Evolutionary conservation across 1,140 invertebrate species (phyloP).

Genomic region (Rhopalosiphum maidis): DNA sequence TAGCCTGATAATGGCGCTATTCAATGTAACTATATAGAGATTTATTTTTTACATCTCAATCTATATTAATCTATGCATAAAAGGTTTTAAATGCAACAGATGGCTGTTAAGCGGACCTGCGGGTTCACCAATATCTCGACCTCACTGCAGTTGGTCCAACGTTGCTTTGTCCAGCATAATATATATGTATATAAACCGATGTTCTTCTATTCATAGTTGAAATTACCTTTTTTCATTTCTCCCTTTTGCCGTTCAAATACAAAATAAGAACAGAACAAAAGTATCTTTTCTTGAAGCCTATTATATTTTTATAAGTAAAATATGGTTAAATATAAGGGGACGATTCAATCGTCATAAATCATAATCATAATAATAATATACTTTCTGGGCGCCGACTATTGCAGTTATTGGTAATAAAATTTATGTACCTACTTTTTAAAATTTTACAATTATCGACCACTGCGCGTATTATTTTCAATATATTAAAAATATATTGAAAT

Average conservation of each 20-base stretch:
- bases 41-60: not conserved
- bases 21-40: not conserved
- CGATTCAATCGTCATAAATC: too few relatives aligned
- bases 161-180: not conserved
- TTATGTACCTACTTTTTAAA: too few relatives aligned
- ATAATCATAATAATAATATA: too few relatives aligned
- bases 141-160: constrained; percentile 2
- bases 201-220: not conserved
- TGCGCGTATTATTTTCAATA: too few relatives aligned
- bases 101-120: constrained; percentile 9
- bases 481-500: too few relatives aligned
- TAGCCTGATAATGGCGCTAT: not conserved
- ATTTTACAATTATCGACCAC: too few relatives aligned
- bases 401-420: too few relatives aligned
- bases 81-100: constrained; percentile 34
- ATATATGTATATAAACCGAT: not conserved
- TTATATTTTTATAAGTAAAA: not conserved
- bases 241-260: not conserved
- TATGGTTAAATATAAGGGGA: not conserved
- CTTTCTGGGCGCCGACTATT: too few relatives aligned
- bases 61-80: constrained; percentile 12
- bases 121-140: constrained; percentile 26
- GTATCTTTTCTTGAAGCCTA: not conserved
- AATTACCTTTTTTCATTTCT: constrained; percentile 9
- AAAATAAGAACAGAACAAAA: not conserved